Base-by-base conservation (phyloP, 2,797 vertebrate genomes). In the Sebastes jordani region DNA sequence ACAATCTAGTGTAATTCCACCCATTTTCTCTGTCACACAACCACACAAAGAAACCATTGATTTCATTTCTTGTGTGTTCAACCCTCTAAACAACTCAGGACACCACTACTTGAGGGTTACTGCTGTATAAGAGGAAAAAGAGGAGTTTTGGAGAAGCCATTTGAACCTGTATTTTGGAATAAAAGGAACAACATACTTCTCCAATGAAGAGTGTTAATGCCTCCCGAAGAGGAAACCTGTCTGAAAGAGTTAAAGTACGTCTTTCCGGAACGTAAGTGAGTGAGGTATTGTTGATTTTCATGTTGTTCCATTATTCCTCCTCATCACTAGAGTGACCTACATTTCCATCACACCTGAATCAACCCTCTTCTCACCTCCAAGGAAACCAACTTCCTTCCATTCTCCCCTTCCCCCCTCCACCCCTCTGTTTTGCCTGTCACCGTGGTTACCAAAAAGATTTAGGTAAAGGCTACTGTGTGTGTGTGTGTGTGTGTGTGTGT, bases 381-480 rank as follows among this genome's bases (percentile, higher is more conserved):
- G 69, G 25, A 29, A 79, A 60, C 34, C 46, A 72, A 76, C 49
- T 61, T 76, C 36, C 14, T 52, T 75, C 29, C 25, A 64, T 25
- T 71, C 27, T 54, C 58, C 30, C 1, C 0, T 1, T n/a, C n/a
- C n/a, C 2, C 16, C 16, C 3, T 0, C 9, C 49, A 20, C 23
- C 20, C 2, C 18, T 67, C 11, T 91, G 74, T 91, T 92, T 87
- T 87, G 49, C 52, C 58, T 32, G 46, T 93, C 59, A 46, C 81
- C 32, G 36, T 86, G 74, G 92, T 83, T 82, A 93, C 90, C 54
- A 71, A 14, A 69, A 78, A 71, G 63, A 78, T 84, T 86, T 74
- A 90, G 59, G 34, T 69, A 60, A 76, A 81, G 36, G 70, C 62
- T 72, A 14, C 11, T 46, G 74, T 55, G 36, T 49, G 68, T 62